Percentiles rank a stretch among this genome's conserved stretches.
phyloP scores from a whole-genome alignment of 1,140 invertebrate genomes.

The Musca vetustissima region DNA sequence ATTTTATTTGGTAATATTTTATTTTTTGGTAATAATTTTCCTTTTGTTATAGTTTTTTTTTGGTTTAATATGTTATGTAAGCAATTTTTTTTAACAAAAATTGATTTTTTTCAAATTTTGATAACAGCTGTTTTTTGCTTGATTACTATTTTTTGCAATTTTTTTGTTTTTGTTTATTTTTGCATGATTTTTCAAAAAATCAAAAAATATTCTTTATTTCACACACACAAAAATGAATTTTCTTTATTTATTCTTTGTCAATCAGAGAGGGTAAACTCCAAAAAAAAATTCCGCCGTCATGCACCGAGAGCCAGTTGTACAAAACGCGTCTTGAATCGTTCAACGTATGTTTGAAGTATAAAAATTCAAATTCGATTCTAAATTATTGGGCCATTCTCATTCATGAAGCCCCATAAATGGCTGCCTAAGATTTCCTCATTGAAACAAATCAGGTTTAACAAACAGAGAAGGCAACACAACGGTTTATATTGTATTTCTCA shows the following conservation, averaged over 20 bases:
- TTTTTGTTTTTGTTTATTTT: neutral
- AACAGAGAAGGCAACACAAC: constrained; percentile 30
- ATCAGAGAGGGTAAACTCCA: too few relatives aligned
- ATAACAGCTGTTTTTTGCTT: neutral
- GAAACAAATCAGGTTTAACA: constrained; percentile 31
- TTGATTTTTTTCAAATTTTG: too few relatives aligned
- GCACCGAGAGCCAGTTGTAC: neutral
- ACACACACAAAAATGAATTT: neutral
- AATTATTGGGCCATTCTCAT: constrained; percentile 32
- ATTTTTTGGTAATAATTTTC: too few relatives aligned
- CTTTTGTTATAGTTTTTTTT: too few relatives aligned
- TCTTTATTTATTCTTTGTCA: neutral
- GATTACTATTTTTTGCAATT: neutral
- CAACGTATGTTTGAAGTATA: constrained; percentile 49
- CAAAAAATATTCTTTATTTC: neutral
- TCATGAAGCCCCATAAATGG: constrained; percentile 29
- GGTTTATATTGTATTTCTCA: neutral
- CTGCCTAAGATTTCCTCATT: constrained; percentile 20
- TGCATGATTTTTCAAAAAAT: neutral
- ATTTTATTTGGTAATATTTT: too few relatives aligned
- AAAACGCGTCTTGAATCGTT: constrained; percentile 26
- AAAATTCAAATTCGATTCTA: constrained; percentile 56
- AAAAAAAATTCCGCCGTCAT: constrained; percentile 7
- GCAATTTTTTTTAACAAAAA: too few relatives aligned
- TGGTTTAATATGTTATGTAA: too few relatives aligned